These are phyloP conservation scores for Thera britannica DNA, from an alignment of 2,888 invertebrate genomes.

Conservation along the genomic window DNA sequence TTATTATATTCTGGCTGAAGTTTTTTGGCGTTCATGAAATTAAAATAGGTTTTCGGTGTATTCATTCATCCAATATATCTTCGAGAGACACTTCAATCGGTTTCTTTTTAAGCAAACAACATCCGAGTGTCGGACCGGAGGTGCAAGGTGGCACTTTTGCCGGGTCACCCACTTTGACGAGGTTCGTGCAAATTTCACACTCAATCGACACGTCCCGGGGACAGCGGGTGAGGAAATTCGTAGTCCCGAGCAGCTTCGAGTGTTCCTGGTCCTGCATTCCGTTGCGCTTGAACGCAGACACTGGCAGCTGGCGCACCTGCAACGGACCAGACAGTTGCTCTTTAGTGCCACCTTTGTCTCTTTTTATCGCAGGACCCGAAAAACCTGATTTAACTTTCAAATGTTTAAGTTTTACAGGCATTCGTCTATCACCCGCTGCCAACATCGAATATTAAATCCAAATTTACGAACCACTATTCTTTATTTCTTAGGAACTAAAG, in stretches of 20 bases:
- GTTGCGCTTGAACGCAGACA: constrained; percentile 77
- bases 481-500: constrained; percentile 59
- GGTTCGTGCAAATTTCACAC: constrained; percentile 56
- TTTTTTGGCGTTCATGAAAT: constrained; percentile 23
- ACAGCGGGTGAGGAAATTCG: constrained; percentile 69
- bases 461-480: constrained; percentile 57
- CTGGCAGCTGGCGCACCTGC: constrained; percentile 74
- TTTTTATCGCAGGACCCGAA: constrained; percentile 22
- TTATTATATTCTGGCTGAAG: constrained; percentile 31
- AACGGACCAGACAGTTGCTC: constrained; percentile 66
- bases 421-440: constrained; percentile 25
- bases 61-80: constrained; percentile 66
- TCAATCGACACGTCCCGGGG: constrained; percentile 70
- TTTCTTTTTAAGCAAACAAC: constrained; percentile 56
- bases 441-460: constrained; percentile 32
- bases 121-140: constrained; percentile 44
- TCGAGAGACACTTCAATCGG: constrained; percentile 67
- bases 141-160: constrained; percentile 63
- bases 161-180: constrained; percentile 62
- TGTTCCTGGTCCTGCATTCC: constrained; percentile 80
- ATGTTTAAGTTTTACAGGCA: constrained; percentile 22
- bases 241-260: constrained; percentile 67
- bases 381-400: constrained; percentile 22
- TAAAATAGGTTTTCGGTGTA: constrained; percentile 18
- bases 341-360: constrained; percentile 50